phyloP scores from a whole-genome alignment of 1,140 invertebrate species.

The Lethocerus indicus region DNA sequence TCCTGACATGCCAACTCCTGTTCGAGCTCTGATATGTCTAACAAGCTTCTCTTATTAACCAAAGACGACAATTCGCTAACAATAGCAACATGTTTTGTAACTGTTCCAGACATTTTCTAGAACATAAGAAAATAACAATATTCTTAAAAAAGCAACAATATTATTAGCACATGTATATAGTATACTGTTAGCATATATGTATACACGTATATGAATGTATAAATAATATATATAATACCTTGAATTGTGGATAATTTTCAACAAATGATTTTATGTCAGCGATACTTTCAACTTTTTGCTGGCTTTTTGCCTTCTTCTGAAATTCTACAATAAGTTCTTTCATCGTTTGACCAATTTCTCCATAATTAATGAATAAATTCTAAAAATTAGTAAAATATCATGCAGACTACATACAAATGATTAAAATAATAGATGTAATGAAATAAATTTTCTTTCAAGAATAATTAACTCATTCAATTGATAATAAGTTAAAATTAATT shows the following conservation, averaged over 20 bases:
- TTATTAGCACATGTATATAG: background rate
- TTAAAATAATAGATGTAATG: conserved; percentile 3
- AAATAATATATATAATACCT: conserved; percentile 28
- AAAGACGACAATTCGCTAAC: conserved; percentile 84
- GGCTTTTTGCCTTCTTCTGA: conserved; percentile 85
- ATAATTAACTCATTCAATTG: background rate
- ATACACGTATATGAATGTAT: background rate
- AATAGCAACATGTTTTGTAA: conserved; percentile 92
- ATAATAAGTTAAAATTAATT: background rate
- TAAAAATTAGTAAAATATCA: conserved; percentile 27
- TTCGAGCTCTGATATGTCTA: conserved; percentile 90
- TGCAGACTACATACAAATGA: conserved; percentile 10
- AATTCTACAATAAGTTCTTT: conserved; percentile 96
- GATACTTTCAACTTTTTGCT: conserved; percentile 96
- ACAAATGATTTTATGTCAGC: conserved; percentile 98
- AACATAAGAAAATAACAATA: conserved; percentile 14
- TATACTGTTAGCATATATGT: background rate
- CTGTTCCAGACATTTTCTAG: conserved; percentile 93
- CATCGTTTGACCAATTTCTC: conserved; percentile 94
- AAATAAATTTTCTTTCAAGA: background rate
- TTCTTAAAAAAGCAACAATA: background rate
- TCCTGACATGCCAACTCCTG: conserved; percentile 89
- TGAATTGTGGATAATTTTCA: conserved; percentile 95
- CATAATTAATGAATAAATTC: conserved; percentile 94
- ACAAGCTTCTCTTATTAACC: conserved; percentile 58